Conservation (phyloP, 1,140 invertebrate species). For the Hydropsyche tenuis region DNA sequence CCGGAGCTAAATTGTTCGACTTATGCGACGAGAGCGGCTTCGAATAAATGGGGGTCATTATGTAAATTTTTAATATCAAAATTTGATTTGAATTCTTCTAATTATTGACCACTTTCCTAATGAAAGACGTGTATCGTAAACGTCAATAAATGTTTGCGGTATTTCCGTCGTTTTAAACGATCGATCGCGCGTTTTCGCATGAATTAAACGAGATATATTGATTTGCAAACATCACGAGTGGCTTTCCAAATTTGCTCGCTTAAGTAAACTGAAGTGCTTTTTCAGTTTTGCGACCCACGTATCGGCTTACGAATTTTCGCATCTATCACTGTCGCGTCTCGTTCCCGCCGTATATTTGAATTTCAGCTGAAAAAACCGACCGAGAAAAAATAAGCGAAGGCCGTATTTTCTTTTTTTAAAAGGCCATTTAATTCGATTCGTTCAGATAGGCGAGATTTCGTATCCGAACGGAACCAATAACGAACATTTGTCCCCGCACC, state of each 20-base stretch:
- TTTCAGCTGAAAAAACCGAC: neutral
- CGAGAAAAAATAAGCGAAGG: neutral
- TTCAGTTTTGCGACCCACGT: neutral
- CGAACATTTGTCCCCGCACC: conserved; percentile 38
- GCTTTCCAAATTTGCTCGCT: conserved; percentile 26
- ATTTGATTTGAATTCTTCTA: too few species aligned
- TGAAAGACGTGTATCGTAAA: too few species aligned
- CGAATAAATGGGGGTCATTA: too few species aligned
- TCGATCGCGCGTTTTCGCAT: neutral
- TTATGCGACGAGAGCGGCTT: too few species aligned
- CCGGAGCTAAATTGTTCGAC: too few species aligned
- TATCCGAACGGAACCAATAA: conserved; percentile 45
- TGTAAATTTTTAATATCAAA: too few species aligned
- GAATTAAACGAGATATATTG: neutral
- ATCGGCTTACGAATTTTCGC: conserved; percentile 22
- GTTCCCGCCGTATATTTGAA: neutral
- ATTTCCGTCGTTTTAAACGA: too few species aligned
- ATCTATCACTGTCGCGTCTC: conserved; percentile 28
- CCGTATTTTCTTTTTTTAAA: neutral
- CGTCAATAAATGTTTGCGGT: too few species aligned
- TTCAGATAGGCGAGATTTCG: conserved; percentile 8
- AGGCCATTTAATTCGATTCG: neutral
- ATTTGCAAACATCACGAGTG: neutral
- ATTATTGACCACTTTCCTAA: too few species aligned
- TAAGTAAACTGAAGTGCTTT: conserved; percentile 21